Conservation (phyloP, 2,797 vertebrate species). For the Aplochiton taeniatus region DNA sequence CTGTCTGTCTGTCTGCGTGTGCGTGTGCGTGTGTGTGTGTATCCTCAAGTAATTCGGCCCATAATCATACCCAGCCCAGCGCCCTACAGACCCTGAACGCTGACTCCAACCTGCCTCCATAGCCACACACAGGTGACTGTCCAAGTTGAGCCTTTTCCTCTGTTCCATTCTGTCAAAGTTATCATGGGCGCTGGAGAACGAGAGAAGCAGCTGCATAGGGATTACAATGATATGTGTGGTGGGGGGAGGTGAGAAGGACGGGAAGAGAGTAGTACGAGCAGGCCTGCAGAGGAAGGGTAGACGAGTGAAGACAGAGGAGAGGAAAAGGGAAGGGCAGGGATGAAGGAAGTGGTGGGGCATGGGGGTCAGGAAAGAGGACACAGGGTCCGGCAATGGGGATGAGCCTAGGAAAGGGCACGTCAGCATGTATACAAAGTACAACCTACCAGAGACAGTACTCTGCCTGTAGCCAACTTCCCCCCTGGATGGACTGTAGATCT, state of each 20-base stretch:
- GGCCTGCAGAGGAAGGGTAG: not conserved
- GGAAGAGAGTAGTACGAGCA: not conserved
- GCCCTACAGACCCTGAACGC: constrained; percentile 2
- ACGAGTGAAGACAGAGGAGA: not conserved
- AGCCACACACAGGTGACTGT: not conserved
- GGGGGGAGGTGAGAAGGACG: constrained; percentile 8
- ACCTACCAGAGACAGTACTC: no score
- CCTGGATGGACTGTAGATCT: not conserved
- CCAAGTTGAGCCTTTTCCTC: not conserved
- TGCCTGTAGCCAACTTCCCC: no score
- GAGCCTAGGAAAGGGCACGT: no score
- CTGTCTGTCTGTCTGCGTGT: constrained; percentile 1
- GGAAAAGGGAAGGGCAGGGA: not conserved
- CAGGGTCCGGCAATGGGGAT: not conserved
- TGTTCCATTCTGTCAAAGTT: constrained; percentile 6
- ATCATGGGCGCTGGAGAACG: constrained; percentile 23
- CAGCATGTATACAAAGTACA: no score
- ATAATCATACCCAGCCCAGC: constrained; percentile 1
- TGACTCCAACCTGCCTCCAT: not conserved
- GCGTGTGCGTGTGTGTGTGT: not conserved
- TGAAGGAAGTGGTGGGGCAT: not conserved
- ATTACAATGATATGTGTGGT: constrained; percentile 37
- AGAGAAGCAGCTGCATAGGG: constrained; percentile 41
- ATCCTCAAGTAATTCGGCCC: constrained; percentile 33
- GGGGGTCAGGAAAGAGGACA: not conserved